Percentiles rank a stretch among this genome's conserved stretches.
Evolutionary conservation across 2,113 vertebrate genomes (phyloP).

Genomic region (Melanostigma gelatinosum): DNA sequence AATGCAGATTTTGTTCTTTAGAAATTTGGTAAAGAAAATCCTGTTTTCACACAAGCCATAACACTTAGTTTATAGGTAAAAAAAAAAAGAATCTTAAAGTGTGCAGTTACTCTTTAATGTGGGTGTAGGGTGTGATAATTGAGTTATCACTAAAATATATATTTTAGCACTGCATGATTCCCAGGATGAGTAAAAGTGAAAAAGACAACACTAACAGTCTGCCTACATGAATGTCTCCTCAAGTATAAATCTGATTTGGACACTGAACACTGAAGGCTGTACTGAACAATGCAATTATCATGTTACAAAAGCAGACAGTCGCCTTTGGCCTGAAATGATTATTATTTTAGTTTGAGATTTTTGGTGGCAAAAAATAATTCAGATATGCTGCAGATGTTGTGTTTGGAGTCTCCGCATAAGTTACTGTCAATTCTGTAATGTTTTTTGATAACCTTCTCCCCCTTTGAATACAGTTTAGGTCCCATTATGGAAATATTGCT

Average conservation of each 20-base stretch:
- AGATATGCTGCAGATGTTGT: constrained; percentile 2
- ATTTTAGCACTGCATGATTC: constrained; percentile 37
- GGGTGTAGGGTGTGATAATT: constrained; percentile 15
- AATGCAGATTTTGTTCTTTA: background rate
- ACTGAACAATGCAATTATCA: constrained; percentile 21
- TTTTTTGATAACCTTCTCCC: constrained; percentile 41
- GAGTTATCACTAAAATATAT: constrained; percentile 21
- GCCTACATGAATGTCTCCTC: constrained; percentile 24
- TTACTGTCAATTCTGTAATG: constrained; percentile 13
- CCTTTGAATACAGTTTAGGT: constrained; percentile 53
- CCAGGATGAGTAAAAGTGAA: constrained; percentile 23
- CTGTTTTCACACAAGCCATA: background rate
- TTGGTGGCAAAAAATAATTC: constrained; percentile 9
- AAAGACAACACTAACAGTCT: constrained; percentile 3
- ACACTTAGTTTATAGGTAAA: background rate
- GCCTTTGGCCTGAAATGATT: background rate
- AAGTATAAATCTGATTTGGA: background rate
- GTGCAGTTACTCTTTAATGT: constrained; percentile 39
- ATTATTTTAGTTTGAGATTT: constrained; percentile 15
- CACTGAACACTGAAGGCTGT: constrained; percentile 10
- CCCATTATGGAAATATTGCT: constrained; percentile 63
- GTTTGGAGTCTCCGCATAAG: constrained; percentile 23
- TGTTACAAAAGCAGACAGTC: constrained; percentile 16
- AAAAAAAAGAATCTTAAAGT: background rate
- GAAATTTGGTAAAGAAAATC: background rate